Conservation (phyloP, 2,797 vertebrate species). For the Bovichtus variegatus region DNA sequence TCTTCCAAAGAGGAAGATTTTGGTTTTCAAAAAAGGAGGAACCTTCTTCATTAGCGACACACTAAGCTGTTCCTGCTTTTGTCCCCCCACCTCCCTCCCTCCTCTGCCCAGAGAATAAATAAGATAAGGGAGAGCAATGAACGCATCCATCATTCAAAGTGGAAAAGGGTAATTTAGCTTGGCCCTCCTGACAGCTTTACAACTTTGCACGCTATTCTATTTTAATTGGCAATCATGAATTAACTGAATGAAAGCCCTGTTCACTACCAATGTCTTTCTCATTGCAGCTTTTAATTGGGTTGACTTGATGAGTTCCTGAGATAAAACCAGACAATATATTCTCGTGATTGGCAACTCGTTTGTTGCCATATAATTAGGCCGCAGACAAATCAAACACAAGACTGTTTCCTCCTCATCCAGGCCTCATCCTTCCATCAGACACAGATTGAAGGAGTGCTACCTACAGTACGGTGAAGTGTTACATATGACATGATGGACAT, state of each 20-base stretch:
- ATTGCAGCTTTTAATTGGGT: constrained; percentile 87
- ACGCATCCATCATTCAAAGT: constrained; percentile 86
- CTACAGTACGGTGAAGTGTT: constrained; percentile 13
- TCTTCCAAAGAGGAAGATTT: constrained; percentile 38
- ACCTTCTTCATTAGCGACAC: constrained; percentile 68
- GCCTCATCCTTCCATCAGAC: constrained; percentile 35
- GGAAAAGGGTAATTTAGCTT: constrained; percentile 86
- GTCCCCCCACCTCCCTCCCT: constrained; percentile 14
- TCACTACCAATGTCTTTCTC: constrained; percentile 79
- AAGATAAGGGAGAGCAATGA: constrained; percentile 83
- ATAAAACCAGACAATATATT: constrained; percentile 87
- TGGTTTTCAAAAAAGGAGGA: constrained; percentile 32
- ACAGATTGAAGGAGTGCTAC: constrained; percentile 27
- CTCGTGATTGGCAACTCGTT: constrained; percentile 86
- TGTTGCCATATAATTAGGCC: constrained; percentile 85
- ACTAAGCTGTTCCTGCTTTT: constrained; percentile 62
- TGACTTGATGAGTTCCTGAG: constrained; percentile 86
- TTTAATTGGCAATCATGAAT: constrained; percentile 90
- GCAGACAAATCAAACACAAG: constrained; percentile 75
- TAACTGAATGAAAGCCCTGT: constrained; percentile 84
- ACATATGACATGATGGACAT: constrained; percentile 22
- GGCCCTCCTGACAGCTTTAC: constrained; percentile 86
- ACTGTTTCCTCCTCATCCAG: constrained; percentile 57
- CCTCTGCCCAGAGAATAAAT: constrained; percentile 79
- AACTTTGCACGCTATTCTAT: constrained; percentile 85